phyloP scores from a whole-genome alignment of 2,113 vertebrate genomes.

The Pavo muticus region DNA sequence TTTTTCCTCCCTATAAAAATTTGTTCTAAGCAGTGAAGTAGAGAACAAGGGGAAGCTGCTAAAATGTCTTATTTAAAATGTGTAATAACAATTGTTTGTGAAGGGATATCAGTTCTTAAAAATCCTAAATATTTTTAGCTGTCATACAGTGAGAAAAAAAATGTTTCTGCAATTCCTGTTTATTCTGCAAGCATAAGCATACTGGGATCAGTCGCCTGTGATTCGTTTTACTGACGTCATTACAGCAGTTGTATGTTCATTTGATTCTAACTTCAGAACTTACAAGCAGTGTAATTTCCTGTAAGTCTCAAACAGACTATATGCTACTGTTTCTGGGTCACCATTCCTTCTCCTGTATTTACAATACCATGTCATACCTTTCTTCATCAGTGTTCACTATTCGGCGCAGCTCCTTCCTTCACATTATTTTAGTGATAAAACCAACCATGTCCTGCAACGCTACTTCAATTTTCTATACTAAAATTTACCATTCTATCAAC shows the following conservation, averaged over 20 bases:
- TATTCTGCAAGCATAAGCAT: not conserved
- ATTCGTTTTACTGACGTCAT: not conserved
- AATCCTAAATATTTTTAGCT: not conserved
- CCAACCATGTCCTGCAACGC: not conserved
- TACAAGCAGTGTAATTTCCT: not conserved
- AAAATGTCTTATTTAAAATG: not conserved
- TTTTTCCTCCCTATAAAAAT: not conserved
- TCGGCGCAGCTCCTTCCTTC: not conserved
- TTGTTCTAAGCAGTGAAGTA: not conserved
- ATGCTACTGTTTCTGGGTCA: not conserved
- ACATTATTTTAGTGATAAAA: not conserved
- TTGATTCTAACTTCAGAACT: not conserved
- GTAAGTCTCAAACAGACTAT: not conserved
- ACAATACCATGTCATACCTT: not conserved
- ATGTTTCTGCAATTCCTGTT: not conserved
- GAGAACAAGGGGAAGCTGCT: not conserved
- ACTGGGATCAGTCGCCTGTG: not conserved
- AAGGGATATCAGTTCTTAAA: not conserved
- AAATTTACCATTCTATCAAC: not conserved
- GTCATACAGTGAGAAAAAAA: not conserved
- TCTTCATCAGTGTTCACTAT: not conserved
- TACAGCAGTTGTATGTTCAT: not conserved
- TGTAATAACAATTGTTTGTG: not conserved
- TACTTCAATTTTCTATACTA: not conserved
- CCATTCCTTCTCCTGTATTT: not conserved